Percentiles rank a stretch among this genome's conserved stretches.
phyloP scores from a whole-genome alignment of 2,797 vertebrate species.

The Lacerta bilineata region DNA sequence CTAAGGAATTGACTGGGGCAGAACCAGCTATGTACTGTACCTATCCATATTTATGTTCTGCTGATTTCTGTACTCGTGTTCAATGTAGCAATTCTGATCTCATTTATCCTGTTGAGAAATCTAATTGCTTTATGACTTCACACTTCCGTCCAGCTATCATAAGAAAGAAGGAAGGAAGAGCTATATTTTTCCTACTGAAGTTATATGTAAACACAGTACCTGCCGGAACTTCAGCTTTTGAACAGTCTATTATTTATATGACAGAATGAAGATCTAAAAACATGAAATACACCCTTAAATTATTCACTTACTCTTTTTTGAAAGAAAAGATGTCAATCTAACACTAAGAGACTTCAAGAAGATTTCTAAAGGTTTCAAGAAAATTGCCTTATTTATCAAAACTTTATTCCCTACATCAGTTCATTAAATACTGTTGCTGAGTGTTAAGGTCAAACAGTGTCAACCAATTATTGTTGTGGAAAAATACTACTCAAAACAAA shows the following conservation, averaged over 20 bases:
- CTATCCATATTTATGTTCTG: neutral
- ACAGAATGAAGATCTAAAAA: conserved; percentile 77
- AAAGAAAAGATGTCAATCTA: conserved; percentile 78
- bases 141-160: conserved; percentile 41
- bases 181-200: conserved; percentile 53
- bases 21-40: neutral
- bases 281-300: conserved; percentile 80
- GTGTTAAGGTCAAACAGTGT: conserved; percentile 78
- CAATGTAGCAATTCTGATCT: neutral
- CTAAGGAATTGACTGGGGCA: neutral
- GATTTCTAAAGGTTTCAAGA: conserved; percentile 76
- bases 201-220: conserved; percentile 66
- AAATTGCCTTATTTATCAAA: conserved; percentile 80
- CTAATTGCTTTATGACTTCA: conserved; percentile 30
- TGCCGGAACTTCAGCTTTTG: conserved; percentile 67
- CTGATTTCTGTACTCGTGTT: neutral
- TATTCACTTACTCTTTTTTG: conserved; percentile 78
- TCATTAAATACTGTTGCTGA: conserved; percentile 79
- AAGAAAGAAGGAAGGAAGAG: conserved; percentile 57
- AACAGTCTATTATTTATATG: conserved; percentile 75
- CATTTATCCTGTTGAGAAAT: conserved; percentile 25
- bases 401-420: conserved; percentile 77
- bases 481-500: conserved; percentile 72
- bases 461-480: conserved; percentile 79
- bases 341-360: conserved; percentile 73